Base-by-base conservation (phyloP, 2,888 invertebrate species). In the Epinotia brunnichana region DNA sequence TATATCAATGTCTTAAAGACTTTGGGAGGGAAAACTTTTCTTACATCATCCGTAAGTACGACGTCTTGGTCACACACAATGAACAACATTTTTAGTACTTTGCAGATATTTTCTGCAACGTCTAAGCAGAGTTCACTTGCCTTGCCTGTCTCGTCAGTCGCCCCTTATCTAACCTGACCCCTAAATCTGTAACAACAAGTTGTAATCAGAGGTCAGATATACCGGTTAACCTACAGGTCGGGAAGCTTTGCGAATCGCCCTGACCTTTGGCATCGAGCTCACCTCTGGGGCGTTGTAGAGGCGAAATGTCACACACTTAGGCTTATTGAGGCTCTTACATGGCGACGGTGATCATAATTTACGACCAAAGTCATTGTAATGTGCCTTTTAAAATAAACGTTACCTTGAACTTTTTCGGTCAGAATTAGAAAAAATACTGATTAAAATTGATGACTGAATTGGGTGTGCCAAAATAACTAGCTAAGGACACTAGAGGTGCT, bases 231-330 rank as follows among this genome's bases (percentile, higher is more conserved):
- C 44, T n/a, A 4, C 48, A 5, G n/a, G 7, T 48, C 4, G 4
- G n/a, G n/a, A 48, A 44, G 44, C 44, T n/a, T 48, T 48, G 7
- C 48, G n/a, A 48, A 48, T 48, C n/a, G 48, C 15, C 48, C 24
- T 60, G 70, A 70, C 70, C 70, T 70, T 70, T 70, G 64, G 51
- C 61, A 10, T 10, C 39, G 53, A 48, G n/a, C 41, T 66, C 64
- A 59, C 70, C 70, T 29, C 51, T 57, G 39, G 53, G 64, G 53
- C 66, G 53, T 29, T n/a, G 51, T 53, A 13, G 51, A 13, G 61
- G 24, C 29, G 67, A 72, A 72, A 67, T 61, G 67, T 61, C 67
- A 67, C 53, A 70, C 70, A 66, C 69, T 67, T 56, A 61, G 44
- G 35, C 21, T 71, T 71, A 72, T 72, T 67, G 67, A 61, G 29